Evolutionary conservation across 2,113 vertebrate genomes (phyloP).

Genomic region (Oryzias curvinotus): DNA sequence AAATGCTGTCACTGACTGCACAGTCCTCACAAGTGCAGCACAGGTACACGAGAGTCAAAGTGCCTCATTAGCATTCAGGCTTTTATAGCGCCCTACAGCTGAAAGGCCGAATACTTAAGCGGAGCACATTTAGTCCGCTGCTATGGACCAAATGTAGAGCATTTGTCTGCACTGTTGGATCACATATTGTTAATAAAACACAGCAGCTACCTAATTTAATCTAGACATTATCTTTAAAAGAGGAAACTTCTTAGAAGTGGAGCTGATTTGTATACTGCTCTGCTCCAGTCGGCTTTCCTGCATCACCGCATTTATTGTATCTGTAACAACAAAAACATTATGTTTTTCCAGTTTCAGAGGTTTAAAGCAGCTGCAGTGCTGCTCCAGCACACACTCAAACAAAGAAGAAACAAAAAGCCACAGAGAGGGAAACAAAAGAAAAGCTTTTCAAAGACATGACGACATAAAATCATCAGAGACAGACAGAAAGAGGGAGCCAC

Average conservation of each 20-base stretch:
- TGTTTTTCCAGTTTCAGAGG: no score
- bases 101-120: slow-evolving; percentile 29
- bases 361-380: no score
- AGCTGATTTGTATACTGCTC: no score
- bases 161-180: background rate
- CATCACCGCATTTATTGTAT: no score
- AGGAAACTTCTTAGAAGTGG: no score
- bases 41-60: slow-evolving; percentile 28
- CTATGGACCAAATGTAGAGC: slow-evolving; percentile 1
- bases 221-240: no score
- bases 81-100: slow-evolving; percentile 19
- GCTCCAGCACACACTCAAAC: background rate
- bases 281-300: no score
- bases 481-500: slow-evolving; percentile 70
- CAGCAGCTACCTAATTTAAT: no score
- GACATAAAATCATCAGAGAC: slow-evolving; percentile 19
- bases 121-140: slow-evolving; percentile 42
- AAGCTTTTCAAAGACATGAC: slow-evolving; percentile 5
- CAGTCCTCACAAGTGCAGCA: slow-evolving; percentile 22
- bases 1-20: slow-evolving; percentile 34
- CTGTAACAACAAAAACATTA: no score
- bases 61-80: slow-evolving; percentile 58
- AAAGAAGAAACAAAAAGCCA: background rate
- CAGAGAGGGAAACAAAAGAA: slow-evolving; percentile 12
- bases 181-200: background rate